Evolutionary conservation across 2,888 invertebrate genomes (phyloP).

Genomic region (Protonemura montana): DNA sequence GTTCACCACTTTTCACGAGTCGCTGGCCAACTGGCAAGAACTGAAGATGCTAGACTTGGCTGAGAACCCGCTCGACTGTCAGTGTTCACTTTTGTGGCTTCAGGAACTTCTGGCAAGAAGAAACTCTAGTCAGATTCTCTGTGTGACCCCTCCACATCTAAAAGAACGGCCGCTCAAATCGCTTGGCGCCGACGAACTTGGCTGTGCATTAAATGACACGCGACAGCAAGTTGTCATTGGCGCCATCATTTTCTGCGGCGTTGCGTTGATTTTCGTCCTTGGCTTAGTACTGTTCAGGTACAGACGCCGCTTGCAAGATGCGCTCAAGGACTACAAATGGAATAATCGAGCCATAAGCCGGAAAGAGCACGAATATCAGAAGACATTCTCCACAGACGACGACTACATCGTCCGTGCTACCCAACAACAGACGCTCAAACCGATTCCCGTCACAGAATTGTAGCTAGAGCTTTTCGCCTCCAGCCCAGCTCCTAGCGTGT

Average conservation of each 20-base stretch:
- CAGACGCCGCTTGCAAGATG: conserved; percentile 80
- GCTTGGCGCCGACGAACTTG: conserved; percentile 78
- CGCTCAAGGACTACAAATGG: conserved; percentile 83
- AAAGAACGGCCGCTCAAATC: conserved; percentile 73
- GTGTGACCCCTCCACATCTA: conserved; percentile 73
- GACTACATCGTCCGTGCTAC: conserved; percentile 79
- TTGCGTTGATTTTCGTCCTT: conserved; percentile 75
- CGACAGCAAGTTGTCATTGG: conserved; percentile 82
- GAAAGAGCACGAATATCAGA: conserved; percentile 88
- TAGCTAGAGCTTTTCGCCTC: conserved; percentile 96
- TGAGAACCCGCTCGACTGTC: conserved; percentile 83
- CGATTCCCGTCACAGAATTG: conserved; percentile 90
- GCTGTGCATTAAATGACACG: conserved; percentile 81
- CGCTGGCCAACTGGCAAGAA: conserved; percentile 80
- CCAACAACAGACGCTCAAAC: conserved; percentile 56
- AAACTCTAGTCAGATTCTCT: conserved; percentile 67
- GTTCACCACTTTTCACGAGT: conserved; percentile 77
- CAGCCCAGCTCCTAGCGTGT: conserved; percentile 74
- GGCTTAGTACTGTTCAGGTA: conserved; percentile 80
- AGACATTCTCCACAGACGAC: conserved; percentile 83
- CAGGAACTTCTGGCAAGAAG: conserved; percentile 75
- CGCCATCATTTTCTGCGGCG: conserved; percentile 75
- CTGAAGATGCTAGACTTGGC: conserved; percentile 78
- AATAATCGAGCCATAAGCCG: conserved; percentile 75
- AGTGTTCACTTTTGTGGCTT: conserved; percentile 82